Percentiles rank a stretch among this genome's conserved stretches.
Evolutionary conservation across 2,113 vertebrate species (phyloP).

Genomic region (Paramormyrops kingsleyae): DNA sequence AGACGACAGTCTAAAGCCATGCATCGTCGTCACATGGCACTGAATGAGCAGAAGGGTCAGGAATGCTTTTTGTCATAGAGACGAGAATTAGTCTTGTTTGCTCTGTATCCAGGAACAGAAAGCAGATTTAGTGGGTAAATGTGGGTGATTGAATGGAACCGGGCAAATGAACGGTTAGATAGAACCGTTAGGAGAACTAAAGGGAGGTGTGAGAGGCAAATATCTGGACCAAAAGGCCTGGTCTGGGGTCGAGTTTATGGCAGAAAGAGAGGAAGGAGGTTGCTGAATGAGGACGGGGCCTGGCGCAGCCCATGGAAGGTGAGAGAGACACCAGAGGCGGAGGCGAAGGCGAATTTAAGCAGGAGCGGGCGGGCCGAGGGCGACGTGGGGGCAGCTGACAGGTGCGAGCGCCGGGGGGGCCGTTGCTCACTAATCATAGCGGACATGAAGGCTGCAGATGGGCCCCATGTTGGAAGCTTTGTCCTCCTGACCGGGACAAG

Average conservation of each 20-base stretch:
- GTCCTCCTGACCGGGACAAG: background rate
- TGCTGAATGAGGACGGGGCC: background rate
- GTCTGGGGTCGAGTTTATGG: background rate
- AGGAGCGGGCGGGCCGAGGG: background rate
- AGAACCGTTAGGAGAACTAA: background rate
- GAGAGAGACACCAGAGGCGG: background rate
- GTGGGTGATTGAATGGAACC: background rate
- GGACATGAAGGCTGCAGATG: slow-evolving; percentile 14
- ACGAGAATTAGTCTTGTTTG: background rate
- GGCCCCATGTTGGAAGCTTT: background rate
- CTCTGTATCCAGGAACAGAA: background rate
- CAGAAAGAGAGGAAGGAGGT: background rate
- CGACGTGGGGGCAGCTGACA: background rate
- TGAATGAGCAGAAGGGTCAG: background rate
- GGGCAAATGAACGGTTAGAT: background rate
- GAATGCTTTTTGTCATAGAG: background rate
- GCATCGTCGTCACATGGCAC: background rate
- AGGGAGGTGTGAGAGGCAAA: background rate
- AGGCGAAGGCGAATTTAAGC: background rate
- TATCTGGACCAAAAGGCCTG: background rate
- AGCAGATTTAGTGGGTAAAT: background rate
- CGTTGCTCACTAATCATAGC: background rate
- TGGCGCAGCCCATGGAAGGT: background rate
- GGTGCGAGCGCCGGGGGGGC: background rate
- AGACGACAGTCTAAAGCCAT: background rate